Evolutionary conservation across 2,113 vertebrate genomes (phyloP).

Genomic region (Puma concolor): DNA sequence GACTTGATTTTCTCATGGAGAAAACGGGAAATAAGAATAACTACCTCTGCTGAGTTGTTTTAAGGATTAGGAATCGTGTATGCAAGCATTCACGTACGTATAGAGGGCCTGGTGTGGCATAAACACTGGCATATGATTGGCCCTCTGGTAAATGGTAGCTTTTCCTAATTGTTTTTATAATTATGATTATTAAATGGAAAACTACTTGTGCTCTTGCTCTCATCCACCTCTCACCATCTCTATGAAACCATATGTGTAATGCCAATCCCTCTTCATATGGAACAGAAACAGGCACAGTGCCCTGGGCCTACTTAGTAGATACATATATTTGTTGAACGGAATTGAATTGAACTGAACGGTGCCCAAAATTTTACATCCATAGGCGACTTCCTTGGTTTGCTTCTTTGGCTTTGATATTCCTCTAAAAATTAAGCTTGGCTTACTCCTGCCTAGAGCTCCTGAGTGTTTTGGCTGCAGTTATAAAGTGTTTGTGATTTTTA

Average conservation of each 20-base stretch:
- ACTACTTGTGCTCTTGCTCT: not conserved
- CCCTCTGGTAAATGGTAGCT: not conserved
- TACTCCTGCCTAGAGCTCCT: not conserved
- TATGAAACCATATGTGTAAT: not conserved
- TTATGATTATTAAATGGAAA: not conserved
- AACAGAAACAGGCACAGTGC: not conserved
- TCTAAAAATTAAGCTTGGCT: constrained; percentile 61
- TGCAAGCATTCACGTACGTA: not conserved
- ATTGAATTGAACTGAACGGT: constrained; percentile 32
- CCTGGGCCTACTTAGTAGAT: not conserved
- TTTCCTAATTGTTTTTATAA: not conserved
- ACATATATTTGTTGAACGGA: not conserved
- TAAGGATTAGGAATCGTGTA: not conserved
- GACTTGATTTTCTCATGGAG: not conserved
- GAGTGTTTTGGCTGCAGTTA: not conserved
- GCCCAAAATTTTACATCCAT: constrained; percentile 32
- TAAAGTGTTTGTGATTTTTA: constrained; percentile 15
- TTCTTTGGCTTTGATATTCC: constrained; percentile 41
- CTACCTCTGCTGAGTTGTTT: not conserved
- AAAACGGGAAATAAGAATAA: not conserved
- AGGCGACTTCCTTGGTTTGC: constrained; percentile 44
- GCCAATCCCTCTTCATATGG: not conserved
- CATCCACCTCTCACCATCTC: not conserved
- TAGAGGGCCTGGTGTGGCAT: not conserved
- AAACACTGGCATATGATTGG: not conserved